These are phyloP conservation scores for Drosophila elegans DNA, from an alignment of 1,140 invertebrate species.

Conservation along the genomic window DNA sequence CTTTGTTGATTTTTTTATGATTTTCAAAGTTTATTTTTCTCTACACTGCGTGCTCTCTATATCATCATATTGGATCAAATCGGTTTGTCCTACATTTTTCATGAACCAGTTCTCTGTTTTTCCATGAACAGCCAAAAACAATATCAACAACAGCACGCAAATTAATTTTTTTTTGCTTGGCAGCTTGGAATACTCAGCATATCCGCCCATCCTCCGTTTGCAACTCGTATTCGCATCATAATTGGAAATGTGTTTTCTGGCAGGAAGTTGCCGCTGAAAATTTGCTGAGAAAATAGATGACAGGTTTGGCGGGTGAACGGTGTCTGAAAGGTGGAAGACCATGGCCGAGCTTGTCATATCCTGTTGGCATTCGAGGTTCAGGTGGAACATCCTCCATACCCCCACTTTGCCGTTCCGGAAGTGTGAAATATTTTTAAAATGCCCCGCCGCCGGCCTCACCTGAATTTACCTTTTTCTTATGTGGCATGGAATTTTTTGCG, in stretches of 20 bases:
- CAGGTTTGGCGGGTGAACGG: neutral
- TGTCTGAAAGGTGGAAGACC: neutral
- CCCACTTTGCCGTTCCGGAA: conserved; percentile 41
- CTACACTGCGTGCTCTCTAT: no score
- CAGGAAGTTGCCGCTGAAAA: conserved; percentile 63
- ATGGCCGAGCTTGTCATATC: conserved; percentile 70
- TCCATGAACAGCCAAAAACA: conserved; percentile 19
- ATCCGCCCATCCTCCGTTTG: conserved; percentile 5
- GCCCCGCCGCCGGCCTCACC: conserved; percentile 13
- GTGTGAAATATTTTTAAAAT: conserved; percentile 74
- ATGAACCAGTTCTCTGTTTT: conserved; percentile 9
- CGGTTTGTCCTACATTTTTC: neutral
- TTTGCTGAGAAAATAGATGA: conserved; percentile 37
- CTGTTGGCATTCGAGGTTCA: conserved; percentile 67
- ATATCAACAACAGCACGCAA: conserved; percentile 32
- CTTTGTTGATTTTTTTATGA: neutral
- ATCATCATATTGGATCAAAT: conserved; percentile 11
- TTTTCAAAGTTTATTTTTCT: neutral
- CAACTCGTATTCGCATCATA: conserved; percentile 47
- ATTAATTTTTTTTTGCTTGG: conserved; percentile 38
- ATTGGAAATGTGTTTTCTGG: conserved; percentile 58
- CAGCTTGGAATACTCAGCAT: conserved; percentile 33
- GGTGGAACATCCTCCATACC: conserved; percentile 16
- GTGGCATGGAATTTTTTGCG: conserved; percentile 73
- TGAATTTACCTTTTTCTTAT: conserved; percentile 52